Conservation (phyloP, 2,113 vertebrate genomes). For the Gopherus flavomarginatus region DNA sequence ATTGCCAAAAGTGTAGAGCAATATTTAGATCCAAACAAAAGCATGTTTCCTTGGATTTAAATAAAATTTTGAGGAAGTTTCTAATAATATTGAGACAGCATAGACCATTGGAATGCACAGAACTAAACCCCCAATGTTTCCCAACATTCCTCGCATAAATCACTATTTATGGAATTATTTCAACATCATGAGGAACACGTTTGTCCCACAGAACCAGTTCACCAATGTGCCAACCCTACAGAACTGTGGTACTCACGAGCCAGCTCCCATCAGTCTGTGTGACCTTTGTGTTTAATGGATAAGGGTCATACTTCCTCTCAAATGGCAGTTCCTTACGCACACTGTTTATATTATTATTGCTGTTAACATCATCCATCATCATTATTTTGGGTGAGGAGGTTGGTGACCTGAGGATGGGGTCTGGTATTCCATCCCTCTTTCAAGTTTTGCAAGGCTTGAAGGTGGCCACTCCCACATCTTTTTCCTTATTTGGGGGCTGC, state of each 20-base stretch:
- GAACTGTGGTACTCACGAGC: background rate
- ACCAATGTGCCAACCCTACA: background rate
- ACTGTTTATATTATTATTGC: background rate
- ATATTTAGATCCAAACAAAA: background rate
- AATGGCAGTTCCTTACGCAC: background rate
- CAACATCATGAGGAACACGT: background rate
- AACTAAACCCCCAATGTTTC: background rate
- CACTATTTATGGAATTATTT: background rate
- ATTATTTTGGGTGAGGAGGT: background rate
- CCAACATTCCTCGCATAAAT: background rate
- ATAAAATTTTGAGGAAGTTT: background rate
- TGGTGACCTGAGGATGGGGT: background rate
- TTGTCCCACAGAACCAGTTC: background rate
- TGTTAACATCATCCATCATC: background rate
- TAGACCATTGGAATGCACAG: background rate
- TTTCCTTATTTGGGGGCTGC: background rate
- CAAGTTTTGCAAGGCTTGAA: background rate
- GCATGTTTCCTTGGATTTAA: background rate
- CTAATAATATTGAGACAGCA: background rate
- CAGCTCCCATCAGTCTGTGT: background rate
- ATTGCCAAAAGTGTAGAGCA: background rate
- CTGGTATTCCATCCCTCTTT: background rate
- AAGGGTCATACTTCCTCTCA: background rate
- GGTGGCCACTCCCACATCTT: background rate
- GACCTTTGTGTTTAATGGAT: background rate